Conservation (phyloP, 1,140 invertebrate species). For the Chlorops oryzae region DNA sequence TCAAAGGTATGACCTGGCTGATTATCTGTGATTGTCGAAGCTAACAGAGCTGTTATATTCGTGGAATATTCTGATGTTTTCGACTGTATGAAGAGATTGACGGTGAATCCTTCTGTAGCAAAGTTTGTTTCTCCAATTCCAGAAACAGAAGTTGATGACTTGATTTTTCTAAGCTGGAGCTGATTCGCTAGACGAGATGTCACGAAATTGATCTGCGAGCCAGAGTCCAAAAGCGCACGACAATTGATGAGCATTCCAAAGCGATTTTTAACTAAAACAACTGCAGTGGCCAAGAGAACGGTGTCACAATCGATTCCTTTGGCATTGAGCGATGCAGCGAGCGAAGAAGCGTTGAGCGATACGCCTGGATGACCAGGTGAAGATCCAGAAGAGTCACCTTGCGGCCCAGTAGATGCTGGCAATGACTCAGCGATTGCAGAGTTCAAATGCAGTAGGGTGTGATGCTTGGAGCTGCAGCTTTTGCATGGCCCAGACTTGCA, state of each 20-base stretch:
- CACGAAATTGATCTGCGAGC: constrained; percentile 10
- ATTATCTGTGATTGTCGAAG: background rate
- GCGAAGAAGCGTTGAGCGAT: too few relatives aligned
- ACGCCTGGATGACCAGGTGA: too few relatives aligned
- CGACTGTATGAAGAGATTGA: background rate
- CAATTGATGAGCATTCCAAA: constrained; percentile 1
- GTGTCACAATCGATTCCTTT: too few relatives aligned
- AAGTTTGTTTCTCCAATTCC: constrained; percentile 5
- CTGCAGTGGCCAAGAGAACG: constrained; percentile 11
- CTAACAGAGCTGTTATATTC: background rate
- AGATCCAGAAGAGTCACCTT: too few relatives aligned
- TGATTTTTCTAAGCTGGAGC: constrained; percentile 2
- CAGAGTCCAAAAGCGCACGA: constrained; percentile 10
- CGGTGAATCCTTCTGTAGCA: background rate
- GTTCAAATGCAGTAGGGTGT: too few relatives aligned
- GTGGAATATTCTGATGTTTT: constrained; percentile 13
- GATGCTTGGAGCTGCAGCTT: too few relatives aligned
- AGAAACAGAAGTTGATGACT: background rate
- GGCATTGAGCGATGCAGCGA: too few relatives aligned
- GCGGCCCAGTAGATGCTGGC: too few relatives aligned
- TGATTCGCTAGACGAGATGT: constrained; percentile 1
- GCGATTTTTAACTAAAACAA: constrained; percentile 5
- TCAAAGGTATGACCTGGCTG: background rate
- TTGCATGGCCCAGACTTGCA: too few relatives aligned
- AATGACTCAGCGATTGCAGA: too few relatives aligned